These are phyloP conservation scores for Linurgus olivaceus DNA, from an alignment of 2,797 vertebrate species.

Conservation along the genomic window DNA sequence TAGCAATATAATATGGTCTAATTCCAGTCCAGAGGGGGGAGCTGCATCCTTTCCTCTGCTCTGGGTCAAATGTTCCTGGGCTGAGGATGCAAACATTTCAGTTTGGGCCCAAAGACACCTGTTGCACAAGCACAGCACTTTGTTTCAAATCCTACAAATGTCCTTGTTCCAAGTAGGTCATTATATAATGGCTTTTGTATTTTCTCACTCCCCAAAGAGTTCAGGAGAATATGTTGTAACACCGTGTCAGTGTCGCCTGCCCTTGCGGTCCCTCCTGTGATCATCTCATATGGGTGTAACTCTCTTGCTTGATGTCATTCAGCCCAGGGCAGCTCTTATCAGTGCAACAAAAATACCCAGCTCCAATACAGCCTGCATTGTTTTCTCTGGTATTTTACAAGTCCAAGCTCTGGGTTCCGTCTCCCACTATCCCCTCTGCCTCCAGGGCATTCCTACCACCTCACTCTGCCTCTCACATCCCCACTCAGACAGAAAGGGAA, in stretches of 20 bases:
- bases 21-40: neutral
- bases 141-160: neutral
- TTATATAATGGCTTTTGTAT: conserved; percentile 27
- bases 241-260: neutral
- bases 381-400: neutral
- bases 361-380: neutral
- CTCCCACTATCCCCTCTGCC: rapidly evolving
- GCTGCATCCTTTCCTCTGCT: neutral
- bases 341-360: neutral
- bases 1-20: neutral
- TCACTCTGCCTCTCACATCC: neutral
- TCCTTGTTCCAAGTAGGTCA: conserved; percentile 10
- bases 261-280: neutral
- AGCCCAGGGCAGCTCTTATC: neutral
- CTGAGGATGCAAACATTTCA: neutral
- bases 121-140: neutral
- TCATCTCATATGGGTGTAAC: neutral
- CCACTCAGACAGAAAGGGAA: neutral
- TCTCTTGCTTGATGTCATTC: neutral
- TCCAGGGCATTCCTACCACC: neutral
- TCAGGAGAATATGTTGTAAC: neutral
- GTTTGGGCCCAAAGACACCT: neutral
- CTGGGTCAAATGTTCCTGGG: neutral
- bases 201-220: neutral
- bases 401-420: neutral